Evolutionary conservation across 2,888 invertebrate genomes (phyloP).

Genomic region (Linhomoeus sp.): DNA sequence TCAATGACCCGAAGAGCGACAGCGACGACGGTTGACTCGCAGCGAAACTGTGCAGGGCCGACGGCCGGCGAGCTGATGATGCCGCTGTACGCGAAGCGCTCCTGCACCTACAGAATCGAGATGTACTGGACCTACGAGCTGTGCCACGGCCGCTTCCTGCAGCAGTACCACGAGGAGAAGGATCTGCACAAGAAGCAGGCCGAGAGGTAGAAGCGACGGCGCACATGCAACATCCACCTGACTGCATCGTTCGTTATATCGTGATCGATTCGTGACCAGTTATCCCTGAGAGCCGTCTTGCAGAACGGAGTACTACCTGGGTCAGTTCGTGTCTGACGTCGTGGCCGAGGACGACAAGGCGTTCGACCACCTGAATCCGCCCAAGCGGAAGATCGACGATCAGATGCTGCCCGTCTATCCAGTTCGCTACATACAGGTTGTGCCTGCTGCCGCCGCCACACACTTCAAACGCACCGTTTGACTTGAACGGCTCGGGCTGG

Average conservation of each 20-base stretch:
- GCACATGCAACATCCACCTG: constrained; percentile 52
- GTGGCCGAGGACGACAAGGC: not conserved
- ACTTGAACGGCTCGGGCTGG: no score
- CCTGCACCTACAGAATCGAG: constrained; percentile 51
- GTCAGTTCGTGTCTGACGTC: constrained; percentile 4
- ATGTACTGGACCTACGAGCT: constrained; percentile 85
- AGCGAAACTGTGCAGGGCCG: no score
- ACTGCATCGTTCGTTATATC: no score
- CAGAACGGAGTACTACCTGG: not conserved
- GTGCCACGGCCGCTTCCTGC: constrained; percentile 70
- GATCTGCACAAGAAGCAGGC: constrained; percentile 35
- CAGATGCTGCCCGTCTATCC: constrained; percentile 58
- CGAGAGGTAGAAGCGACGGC: constrained; percentile 13
- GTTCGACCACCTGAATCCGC: constrained; percentile 15
- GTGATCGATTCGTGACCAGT: no score
- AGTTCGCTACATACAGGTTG: constrained; percentile 43
- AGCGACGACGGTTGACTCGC: no score
- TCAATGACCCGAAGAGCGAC: no score
- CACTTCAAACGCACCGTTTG: no score
- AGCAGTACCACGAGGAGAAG: constrained; percentile 94
- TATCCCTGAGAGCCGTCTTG: no score
- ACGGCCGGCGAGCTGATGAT: constrained; percentile 41
- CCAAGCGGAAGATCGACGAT: constrained; percentile 45
- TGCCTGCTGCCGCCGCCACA: no score
- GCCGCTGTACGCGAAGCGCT: constrained; percentile 52